Base-by-base conservation (phyloP, 2,888 invertebrate species). In the Eupithecia exiguata region DNA sequence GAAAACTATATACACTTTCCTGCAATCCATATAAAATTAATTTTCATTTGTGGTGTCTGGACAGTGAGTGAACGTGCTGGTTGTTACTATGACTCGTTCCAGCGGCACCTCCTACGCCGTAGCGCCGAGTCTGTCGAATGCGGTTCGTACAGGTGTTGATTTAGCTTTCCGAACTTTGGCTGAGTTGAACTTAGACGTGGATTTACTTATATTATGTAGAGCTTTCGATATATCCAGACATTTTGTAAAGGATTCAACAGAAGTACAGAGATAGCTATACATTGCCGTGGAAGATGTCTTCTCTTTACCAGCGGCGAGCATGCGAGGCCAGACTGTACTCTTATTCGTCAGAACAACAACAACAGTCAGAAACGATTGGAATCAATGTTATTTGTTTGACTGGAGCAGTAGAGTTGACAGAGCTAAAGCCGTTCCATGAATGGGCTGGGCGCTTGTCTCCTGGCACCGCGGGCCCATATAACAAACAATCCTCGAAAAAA, bases 401-500 rank as follows among this genome's bases (percentile, higher is more conserved):
- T 61, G 74, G 69, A 73, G 71, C 71, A 74, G 72, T 76, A 75
- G 72, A 63, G 77, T 75, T 76, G 70, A 71, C 74, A 72, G 74
- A 71, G 77, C 25, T 71, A 73, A 69, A 76, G 76, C 74, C 71
- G 69, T 74, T 72, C 71, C 53, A 75, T 75, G 77, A 80, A 79
- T 77, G 78, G 75, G 72, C 58, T 69, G 74, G 72, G 76, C 75
- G 76, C 69, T 69, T 66, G 78, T 75, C 70, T 58, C 73, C 73
- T 71, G 76, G 74, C 68, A 73, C 77, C 74, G 74, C 71, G 70
- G 75, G 62, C 63, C 73, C 71, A 25, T 77, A 78, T 79, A 79
- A 80, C 81, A 82, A 81, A 83, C 82, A 83, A 82, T 84, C 86
- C 82, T 81, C 86, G 84, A 85, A 84, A 84, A 49, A 84, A 88